Evolutionary conservation across 2,113 vertebrate genomes (phyloP).

Genomic region (Psilopsiagon aurifrons): DNA sequence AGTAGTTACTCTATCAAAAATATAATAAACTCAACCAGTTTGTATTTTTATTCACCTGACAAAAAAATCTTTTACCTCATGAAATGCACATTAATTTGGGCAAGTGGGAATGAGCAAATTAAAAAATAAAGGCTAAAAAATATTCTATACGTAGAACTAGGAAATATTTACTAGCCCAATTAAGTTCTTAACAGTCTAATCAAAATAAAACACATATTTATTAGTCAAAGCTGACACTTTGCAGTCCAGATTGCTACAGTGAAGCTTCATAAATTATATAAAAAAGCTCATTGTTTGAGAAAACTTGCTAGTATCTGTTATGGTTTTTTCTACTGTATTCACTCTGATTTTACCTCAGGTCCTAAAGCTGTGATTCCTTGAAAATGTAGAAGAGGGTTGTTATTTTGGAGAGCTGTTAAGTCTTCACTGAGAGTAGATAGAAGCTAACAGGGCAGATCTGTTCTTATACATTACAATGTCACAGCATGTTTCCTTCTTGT

Average conservation of each 20-base stretch:
- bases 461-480: neutral
- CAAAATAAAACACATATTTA: neutral
- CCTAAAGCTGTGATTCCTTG: neutral
- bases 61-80: neutral
- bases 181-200: neutral
- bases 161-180: neutral
- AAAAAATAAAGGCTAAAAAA: neutral
- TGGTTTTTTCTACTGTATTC: neutral
- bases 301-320: neutral
- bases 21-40: neutral
- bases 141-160: neutral
- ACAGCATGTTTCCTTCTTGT: neutral
- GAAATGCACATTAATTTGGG: neutral
- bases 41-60: neutral
- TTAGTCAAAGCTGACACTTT: neutral
- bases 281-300: neutral
- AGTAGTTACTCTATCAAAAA: neutral
- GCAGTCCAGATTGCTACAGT: neutral
- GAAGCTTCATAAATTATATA: neutral
- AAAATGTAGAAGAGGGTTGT: neutral
- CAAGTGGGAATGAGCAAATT: neutral
- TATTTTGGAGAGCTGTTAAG: neutral
- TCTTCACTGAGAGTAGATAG: neutral
- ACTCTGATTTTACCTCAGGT: rapidly evolving
- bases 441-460: neutral